A percentile compares a stretch with the other conserved stretches of the same genome.
Conservation (phyloP, 2,113 vertebrate genomes). For the Corythornis cristatus region DNA sequence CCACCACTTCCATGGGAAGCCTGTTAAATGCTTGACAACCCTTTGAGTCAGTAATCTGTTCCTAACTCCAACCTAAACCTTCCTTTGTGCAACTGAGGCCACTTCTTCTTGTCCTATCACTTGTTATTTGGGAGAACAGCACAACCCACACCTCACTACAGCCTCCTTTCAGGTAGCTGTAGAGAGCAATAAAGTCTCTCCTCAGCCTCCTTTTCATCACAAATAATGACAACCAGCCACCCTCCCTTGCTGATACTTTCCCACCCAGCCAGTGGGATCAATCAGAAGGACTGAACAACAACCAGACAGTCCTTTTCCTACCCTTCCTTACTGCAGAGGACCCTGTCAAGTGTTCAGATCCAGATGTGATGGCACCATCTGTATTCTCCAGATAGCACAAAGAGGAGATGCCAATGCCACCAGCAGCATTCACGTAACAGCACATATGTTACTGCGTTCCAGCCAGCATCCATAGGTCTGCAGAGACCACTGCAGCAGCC, state of each 20-base stretch:
- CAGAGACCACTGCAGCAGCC: neutral
- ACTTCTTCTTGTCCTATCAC: neutral
- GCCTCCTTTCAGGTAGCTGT: neutral
- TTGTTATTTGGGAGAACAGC: neutral
- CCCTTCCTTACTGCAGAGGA: neutral
- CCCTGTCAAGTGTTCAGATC: neutral
- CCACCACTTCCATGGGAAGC: neutral
- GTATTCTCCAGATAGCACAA: rapidly evolving
- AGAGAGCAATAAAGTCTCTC: neutral
- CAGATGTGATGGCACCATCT: neutral
- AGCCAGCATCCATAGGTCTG: neutral
- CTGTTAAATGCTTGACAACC: neutral
- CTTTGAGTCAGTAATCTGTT: neutral
- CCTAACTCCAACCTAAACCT: neutral
- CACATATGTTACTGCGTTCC: neutral
- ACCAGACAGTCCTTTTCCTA: neutral
- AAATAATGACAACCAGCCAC: neutral
- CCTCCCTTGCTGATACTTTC: neutral
- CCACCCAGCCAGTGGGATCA: neutral
- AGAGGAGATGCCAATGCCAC: neutral
- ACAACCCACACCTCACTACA: rapidly evolving
- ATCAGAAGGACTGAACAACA: neutral
- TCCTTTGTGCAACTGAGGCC: neutral
- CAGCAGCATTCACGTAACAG: neutral
- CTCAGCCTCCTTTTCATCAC: neutral